These are phyloP conservation scores for Botrylloides violaceus DNA, from an alignment of 23 tunicate genomes.

Conservation along the genomic window DNA sequence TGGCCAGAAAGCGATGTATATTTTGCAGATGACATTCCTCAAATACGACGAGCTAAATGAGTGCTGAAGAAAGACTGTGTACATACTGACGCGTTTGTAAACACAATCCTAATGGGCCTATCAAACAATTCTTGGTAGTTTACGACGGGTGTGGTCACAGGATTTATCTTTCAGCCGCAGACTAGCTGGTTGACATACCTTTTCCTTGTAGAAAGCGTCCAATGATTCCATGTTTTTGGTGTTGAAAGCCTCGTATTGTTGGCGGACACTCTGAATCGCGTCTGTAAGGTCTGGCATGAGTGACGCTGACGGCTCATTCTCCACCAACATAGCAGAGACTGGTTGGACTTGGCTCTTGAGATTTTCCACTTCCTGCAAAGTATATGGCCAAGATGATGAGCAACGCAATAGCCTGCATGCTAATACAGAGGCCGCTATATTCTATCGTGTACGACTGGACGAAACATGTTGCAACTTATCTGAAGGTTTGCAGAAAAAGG, in stretches of 20 bases:
- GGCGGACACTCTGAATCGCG: constrained; percentile 56
- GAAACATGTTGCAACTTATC: too few relatives aligned
- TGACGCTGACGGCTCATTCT: constrained; percentile 27
- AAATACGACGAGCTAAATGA: too few relatives aligned
- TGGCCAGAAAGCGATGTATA: too few relatives aligned
- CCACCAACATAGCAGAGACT: constrained; percentile 19
- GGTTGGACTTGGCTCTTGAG: constrained; percentile 65
- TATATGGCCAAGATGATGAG: too few relatives aligned
- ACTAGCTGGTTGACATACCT: too few relatives aligned
- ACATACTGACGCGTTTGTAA: background rate
- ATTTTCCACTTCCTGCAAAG: constrained; percentile 64
- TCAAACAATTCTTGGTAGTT: background rate
- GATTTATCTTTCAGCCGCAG: background rate
- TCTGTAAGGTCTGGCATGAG: constrained; percentile 71
- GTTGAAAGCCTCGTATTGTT: constrained; percentile 85
- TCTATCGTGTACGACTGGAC: too few relatives aligned
- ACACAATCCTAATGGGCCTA: background rate
- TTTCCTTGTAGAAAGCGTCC: constrained; percentile 72
- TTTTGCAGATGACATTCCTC: too few relatives aligned
- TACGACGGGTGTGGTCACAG: background rate
- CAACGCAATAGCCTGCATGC: too few relatives aligned
- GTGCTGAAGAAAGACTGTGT: too few relatives aligned
- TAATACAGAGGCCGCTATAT: too few relatives aligned
- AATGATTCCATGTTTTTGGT: constrained; percentile 68
- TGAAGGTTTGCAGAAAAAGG: too few relatives aligned